These are phyloP conservation scores for Oreochromis spilurus DNA, from an alignment of 2,113 vertebrate species.

Conservation along the genomic window DNA sequence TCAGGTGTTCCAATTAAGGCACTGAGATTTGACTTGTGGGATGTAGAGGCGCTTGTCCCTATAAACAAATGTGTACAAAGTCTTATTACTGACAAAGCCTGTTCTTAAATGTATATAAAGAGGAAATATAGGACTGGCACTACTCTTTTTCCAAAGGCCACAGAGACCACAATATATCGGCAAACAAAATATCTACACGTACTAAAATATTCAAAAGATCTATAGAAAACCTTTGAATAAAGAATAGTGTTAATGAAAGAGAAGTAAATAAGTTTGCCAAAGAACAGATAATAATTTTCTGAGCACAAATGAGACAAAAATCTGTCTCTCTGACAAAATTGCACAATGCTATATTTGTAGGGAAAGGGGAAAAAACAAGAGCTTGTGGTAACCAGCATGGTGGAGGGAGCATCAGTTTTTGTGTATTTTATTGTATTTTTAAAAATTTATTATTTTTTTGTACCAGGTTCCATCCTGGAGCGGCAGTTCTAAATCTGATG, in stretches of 20 bases:
- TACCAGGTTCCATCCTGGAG: fast-evolving
- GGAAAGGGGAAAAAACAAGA: too few relatives aligned
- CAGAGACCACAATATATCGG: not conserved
- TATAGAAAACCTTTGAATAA: not conserved
- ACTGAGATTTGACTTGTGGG: not conserved
- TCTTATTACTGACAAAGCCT: not conserved
- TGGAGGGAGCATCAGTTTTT: not conserved
- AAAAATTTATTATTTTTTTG: not conserved
- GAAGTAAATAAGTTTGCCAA: not conserved
- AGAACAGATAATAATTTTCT: not conserved
- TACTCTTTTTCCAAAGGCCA: not conserved
- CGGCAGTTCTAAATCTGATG: not conserved
- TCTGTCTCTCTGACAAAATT: too few relatives aligned
- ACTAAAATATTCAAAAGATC: not conserved
- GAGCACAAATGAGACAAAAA: not conserved
- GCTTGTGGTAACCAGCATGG: not conserved
- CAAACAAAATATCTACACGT: not conserved
- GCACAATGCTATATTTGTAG: too few relatives aligned
- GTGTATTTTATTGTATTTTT: too few relatives aligned
- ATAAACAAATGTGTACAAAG: not conserved
- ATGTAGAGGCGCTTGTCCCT: not conserved
- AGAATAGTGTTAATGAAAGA: not conserved
- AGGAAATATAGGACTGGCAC: not conserved
- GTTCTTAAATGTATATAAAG: not conserved
- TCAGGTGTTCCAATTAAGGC: not conserved